Percentiles rank a stretch among this genome's conserved stretches.
Evolutionary conservation across 2,797 vertebrate species (phyloP).

Genomic region (Pseudotriccus pelzelni): DNA sequence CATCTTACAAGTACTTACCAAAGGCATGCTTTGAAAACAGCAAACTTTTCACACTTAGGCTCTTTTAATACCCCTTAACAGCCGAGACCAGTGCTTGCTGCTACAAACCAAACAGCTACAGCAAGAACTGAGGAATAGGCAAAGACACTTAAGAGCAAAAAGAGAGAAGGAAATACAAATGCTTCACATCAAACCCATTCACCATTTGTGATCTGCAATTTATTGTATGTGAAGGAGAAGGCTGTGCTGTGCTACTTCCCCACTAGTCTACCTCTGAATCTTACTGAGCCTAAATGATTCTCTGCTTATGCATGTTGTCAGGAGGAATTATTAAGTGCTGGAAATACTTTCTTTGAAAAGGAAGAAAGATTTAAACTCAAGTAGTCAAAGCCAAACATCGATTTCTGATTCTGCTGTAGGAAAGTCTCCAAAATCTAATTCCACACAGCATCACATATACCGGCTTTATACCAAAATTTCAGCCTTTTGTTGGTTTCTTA

Average conservation of each 20-base stretch:
- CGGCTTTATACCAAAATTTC: not conserved
- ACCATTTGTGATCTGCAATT: not conserved
- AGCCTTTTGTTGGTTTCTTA: not conserved
- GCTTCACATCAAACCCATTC: not conserved
- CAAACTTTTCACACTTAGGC: not conserved
- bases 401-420: not conserved
- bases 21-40: slow-evolving; percentile 23
- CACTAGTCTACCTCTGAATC: not conserved
- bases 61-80: not conserved
- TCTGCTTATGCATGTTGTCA: not conserved
- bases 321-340: not conserved
- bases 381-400: not conserved
- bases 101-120: not conserved
- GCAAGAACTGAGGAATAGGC: not conserved
- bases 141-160: not conserved
- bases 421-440: not conserved
- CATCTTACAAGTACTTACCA: slow-evolving; percentile 24
- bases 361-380: not conserved
- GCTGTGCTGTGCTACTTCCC: not conserved
- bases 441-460: not conserved
- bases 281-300: not conserved
- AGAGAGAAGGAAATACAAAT: not conserved
- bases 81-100: not conserved
- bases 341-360: not conserved
- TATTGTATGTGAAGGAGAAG: not conserved